These are phyloP conservation scores for Sturnira hondurensis DNA, from an alignment of 2,113 vertebrate genomes.

Conservation along the genomic window DNA sequence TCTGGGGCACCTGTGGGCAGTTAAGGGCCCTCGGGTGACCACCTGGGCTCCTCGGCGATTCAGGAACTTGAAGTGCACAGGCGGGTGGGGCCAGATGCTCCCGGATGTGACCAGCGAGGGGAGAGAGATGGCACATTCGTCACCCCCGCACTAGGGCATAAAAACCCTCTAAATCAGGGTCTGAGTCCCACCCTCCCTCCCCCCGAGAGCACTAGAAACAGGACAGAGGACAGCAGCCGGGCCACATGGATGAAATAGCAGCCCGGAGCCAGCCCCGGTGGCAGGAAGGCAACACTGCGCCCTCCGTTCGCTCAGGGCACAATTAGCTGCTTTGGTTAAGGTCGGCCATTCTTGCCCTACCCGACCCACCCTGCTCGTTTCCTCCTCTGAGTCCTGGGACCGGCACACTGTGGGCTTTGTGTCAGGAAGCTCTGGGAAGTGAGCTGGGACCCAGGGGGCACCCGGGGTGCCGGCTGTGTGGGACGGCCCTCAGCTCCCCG, in stretches of 20 bases:
- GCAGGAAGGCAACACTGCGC: accelerated
- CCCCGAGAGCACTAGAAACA: neutral
- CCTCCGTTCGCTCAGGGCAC: accelerated
- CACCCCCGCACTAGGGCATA: accelerated
- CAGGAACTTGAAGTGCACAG: neutral
- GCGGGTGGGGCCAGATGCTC: too few relatives aligned
- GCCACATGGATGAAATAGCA: accelerated
- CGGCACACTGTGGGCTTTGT: neutral
- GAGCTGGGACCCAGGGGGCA: neutral
- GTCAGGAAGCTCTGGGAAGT: neutral
- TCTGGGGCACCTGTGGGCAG: accelerated
- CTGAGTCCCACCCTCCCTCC: accelerated
- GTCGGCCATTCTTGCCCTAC: accelerated
- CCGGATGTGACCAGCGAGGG: neutral
- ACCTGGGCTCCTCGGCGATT: neutral
- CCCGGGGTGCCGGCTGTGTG: neutral
- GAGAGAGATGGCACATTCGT: neutral
- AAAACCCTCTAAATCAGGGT: too few relatives aligned
- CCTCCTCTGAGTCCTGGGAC: accelerated
- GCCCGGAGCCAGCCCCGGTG: accelerated
- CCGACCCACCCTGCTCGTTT: neutral
- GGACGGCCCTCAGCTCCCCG: accelerated
- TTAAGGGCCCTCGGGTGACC: neutral
- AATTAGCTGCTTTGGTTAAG: too few relatives aligned
- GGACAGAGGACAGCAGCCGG: accelerated